Conservation (phyloP, 2,888 invertebrate genomes). For the Nomada goodeniana region DNA sequence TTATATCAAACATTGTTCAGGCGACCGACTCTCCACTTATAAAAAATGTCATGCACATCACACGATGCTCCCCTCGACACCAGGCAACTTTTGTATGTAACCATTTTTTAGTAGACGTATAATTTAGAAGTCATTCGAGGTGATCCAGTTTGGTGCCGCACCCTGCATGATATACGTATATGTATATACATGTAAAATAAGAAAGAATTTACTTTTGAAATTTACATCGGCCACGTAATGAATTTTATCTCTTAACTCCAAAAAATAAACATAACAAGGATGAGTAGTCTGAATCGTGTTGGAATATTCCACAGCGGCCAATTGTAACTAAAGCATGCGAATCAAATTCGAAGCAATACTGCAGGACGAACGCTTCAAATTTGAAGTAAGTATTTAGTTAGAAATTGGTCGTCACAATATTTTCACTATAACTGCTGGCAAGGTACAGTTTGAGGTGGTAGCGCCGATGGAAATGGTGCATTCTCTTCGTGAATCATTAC, state of each 20-base stretch:
- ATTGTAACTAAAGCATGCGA: conserved; percentile 16
- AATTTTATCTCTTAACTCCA: conserved; percentile 41
- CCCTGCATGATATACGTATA: no score
- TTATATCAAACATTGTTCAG: conserved; percentile 35
- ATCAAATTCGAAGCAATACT: conserved; percentile 22
- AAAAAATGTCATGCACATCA: no score
- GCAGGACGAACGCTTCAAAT: conserved; percentile 14
- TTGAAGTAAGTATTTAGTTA: conserved; percentile 5
- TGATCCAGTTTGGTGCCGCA: neutral
- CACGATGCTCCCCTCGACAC: no score
- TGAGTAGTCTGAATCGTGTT: conserved; percentile 7
- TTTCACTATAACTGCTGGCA: conserved; percentile 62
- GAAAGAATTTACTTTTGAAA: neutral
- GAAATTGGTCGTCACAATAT: conserved; percentile 25
- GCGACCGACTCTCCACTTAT: conserved; percentile 26
- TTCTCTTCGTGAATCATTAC: conserved; percentile 90
- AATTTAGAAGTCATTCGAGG: no score
- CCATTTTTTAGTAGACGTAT: no score
- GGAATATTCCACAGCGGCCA: conserved; percentile 23
- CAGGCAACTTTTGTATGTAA: no score
- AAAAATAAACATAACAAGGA: conserved; percentile 3
- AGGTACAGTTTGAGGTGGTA: conserved; percentile 52
- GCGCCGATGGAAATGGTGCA: conserved; percentile 87
- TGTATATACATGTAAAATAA: neutral
- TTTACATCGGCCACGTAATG: neutral